Conservation (phyloP, 2,888 invertebrate species). For the Biston stratarius region DNA sequence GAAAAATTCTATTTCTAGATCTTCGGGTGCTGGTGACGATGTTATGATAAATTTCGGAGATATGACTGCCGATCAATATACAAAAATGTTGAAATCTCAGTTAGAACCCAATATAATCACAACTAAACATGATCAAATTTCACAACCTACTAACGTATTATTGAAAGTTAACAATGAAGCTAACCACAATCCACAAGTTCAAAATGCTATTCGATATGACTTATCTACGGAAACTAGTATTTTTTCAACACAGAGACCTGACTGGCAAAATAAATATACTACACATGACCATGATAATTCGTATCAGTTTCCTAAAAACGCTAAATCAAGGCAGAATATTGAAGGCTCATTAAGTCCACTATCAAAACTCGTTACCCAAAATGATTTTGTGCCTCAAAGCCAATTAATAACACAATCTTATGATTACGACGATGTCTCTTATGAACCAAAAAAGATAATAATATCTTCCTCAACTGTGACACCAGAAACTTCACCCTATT, state of each 20-base stretch:
- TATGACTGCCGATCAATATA: constrained; percentile 78
- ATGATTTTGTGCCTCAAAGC: constrained; percentile 63
- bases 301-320: constrained; percentile 21
- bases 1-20: constrained; percentile 78
- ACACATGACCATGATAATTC: constrained; percentile 20
- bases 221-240: constrained; percentile 33
- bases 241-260: constrained; percentile 22
- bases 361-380: constrained; percentile 62
- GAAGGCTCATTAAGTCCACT: constrained; percentile 43
- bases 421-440: constrained; percentile 62
- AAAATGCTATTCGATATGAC: constrained; percentile 13
- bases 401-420: constrained; percentile 68
- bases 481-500: constrained; percentile 35
- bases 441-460: constrained; percentile 45
- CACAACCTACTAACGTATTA: constrained; percentile 31
- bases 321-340: constrained; percentile 33
- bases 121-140: constrained; percentile 42
- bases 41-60: constrained; percentile 78
- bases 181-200: constrained; percentile 30
- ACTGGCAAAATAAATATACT: constrained; percentile 36
- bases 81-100: constrained; percentile 70
- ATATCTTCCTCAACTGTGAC: constrained; percentile 40
- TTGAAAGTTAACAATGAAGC: constrained; percentile 36
- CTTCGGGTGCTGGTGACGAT: constrained; percentile 74
- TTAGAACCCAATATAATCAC: constrained; percentile 52